Evolutionary conservation across 2,888 invertebrate genomes (phyloP).

Genomic region (Gastracanthus pulcherrimus): DNA sequence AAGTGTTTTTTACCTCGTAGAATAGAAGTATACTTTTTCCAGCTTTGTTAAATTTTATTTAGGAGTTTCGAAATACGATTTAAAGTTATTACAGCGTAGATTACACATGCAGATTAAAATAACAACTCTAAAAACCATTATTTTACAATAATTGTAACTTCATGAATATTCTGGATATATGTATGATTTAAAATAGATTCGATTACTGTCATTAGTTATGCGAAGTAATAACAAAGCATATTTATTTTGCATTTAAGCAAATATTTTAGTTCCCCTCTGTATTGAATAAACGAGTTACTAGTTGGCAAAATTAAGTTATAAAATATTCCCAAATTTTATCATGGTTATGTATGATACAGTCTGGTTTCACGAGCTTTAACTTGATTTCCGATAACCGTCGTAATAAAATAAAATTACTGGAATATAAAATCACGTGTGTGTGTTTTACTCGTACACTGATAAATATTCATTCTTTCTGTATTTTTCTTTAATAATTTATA

Average conservation of each 20-base stretch:
- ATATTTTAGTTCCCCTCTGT: neutral
- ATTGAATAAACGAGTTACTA: neutral
- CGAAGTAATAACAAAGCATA: neutral
- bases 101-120: too few relatives aligned
- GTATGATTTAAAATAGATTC: too few relatives aligned
- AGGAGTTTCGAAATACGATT: too few relatives aligned
- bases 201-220: too few relatives aligned
- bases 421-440: neutral
- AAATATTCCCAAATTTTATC: conserved; percentile 2
- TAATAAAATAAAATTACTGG: neutral
- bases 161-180: too few relatives aligned
- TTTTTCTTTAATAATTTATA: neutral
- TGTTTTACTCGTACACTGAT: neutral
- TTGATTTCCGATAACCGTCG: neutral
- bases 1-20: too few relatives aligned
- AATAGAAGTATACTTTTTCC: too few relatives aligned
- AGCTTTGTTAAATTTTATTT: too few relatives aligned
- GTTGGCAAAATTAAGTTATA: neutral
- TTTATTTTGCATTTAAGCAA: neutral
- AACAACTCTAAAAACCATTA: too few relatives aligned
- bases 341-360: neutral
- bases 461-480: neutral
- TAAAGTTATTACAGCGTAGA: too few relatives aligned
- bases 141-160: too few relatives aligned
- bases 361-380: neutral